Conservation (phyloP, 2,888 invertebrate genomes). For the Tridacna crocea region DNA sequence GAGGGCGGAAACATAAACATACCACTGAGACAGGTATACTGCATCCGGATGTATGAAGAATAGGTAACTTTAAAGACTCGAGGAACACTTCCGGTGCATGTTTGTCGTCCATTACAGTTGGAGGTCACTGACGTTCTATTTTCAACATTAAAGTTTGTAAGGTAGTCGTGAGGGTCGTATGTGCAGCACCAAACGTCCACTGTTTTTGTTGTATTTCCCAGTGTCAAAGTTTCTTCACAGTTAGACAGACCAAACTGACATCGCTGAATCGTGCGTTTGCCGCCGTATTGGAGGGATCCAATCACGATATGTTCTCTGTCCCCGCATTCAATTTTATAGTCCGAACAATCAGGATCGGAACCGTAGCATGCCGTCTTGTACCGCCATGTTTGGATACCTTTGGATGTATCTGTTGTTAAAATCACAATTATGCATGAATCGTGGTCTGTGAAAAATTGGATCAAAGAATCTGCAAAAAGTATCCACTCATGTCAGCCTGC, state of each 20-base stretch:
- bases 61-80: slow-evolving; percentile 26
- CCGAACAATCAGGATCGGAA: slow-evolving; percentile 38
- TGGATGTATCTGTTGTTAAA: not conserved
- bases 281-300: slow-evolving; percentile 44
- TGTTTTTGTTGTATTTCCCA: not conserved
- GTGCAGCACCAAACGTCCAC: slow-evolving; percentile 32
- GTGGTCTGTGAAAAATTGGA: not conserved
- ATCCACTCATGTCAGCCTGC: not conserved
- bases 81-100: slow-evolving; percentile 48
- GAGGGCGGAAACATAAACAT: slow-evolving; percentile 10
- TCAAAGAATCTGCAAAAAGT: not conserved
- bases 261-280: slow-evolving; percentile 10
- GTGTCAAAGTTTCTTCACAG: slow-evolving; percentile 18
- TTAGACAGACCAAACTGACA: slow-evolving; percentile 48
- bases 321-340: slow-evolving; percentile 36
- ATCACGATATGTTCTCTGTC: slow-evolving; percentile 33
- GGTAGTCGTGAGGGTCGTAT: slow-evolving; percentile 37
- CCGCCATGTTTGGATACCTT: slow-evolving; percentile 31
- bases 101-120: slow-evolving; percentile 37
- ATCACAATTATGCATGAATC: not conserved
- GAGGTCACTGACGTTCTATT: slow-evolving; percentile 32
- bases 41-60: slow-evolving; percentile 49
- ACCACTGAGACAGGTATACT: slow-evolving; percentile 47
- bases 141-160: slow-evolving; percentile 36
- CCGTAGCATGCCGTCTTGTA: slow-evolving; percentile 48